Base-by-base conservation (phyloP, 2,888 invertebrate species). In the Macrosiphum euphorbiae region DNA sequence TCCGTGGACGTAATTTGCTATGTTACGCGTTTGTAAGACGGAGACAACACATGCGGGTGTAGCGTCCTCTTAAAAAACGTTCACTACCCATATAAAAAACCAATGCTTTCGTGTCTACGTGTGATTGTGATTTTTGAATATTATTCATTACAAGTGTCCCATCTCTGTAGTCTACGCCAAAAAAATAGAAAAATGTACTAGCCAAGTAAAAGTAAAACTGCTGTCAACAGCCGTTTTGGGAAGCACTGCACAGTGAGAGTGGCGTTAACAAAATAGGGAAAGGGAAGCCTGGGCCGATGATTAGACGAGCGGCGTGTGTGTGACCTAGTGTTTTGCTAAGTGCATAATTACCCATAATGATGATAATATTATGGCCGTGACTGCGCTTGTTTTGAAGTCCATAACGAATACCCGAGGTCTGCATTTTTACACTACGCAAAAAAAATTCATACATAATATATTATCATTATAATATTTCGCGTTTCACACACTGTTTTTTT, bases 321-420 rank as follows among this genome's bases (percentile, higher is more conserved):
- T 90, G 90, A 90, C 90, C 90, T 90, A 90, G 90, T 90, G 90
- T 90, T 78, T 52, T 52, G 90, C 78, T 41, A 90, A 90, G 90
- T 90, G 90, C 78, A 90, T 90, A 90, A 90, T 90, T 90, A 78
- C 78, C 78, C 41, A 84, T 52, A 84, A 90, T 88, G 55, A 90
- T 88, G 55, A 55, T 90, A 78, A 52, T 84, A 90, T 52, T 50
- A 84, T 90, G 90, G 78, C 90, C 90, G 78, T 90, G 90, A 90
- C 78, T 90, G 52, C 41, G 90, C 47, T 50, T 41, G 47, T 13
- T 28, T 50, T 41, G 26, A 52, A 84, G 90, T 84, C 90, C 35
- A 28, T 28, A 28, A 7, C 61, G 61, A n/a, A 67, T 52, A 55
- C 11, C 88, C 88, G 88, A 58, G 88, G 88, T 88, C 58, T 88